Conservation (phyloP, 35 echinoderm and acorn worm species). For the Anneissia japonica region DNA sequence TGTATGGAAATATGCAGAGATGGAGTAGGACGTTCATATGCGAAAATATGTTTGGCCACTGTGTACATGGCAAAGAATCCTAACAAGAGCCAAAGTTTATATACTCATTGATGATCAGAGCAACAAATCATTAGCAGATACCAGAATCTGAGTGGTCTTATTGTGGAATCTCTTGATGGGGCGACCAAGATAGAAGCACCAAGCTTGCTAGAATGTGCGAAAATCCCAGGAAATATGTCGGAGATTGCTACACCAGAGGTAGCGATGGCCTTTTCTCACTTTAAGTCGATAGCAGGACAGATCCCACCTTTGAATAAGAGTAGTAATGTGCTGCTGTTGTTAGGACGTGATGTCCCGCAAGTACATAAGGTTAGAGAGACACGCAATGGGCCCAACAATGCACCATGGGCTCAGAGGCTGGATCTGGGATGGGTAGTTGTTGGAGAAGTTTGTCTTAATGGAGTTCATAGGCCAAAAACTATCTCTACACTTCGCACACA, state of each 20-base stretch:
- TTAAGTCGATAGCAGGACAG: conserved; percentile 19
- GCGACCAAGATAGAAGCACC: conserved; percentile 20
- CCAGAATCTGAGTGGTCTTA: conserved; percentile 1
- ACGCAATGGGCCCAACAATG: conserved; percentile 13
- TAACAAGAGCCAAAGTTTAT: neutral
- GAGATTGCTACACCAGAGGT: conserved; percentile 53
- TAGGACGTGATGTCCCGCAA: conserved; percentile 24
- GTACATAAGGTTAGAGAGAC: conserved; percentile 18
- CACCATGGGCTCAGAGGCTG: conserved; percentile 25
- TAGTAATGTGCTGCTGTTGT: neutral
- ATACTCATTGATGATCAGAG: conserved; percentile 64
- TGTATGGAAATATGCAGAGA: conserved; percentile 42
- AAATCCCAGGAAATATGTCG: conserved; percentile 27
- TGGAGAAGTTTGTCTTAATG: conserved; percentile 29
- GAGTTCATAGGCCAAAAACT: neutral
- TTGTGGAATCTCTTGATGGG: neutral
- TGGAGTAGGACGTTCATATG: conserved; percentile 11
- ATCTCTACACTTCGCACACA: neutral
- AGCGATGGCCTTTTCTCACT: conserved; percentile 29
- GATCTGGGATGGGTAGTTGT: conserved; percentile 35
- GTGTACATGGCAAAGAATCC: neutral
- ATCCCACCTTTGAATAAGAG: neutral
- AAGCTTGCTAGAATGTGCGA: conserved; percentile 23
- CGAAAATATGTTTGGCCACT: conserved; percentile 30
- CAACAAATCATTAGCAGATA: conserved; percentile 29